phyloP scores from a whole-genome alignment of 1,140 invertebrate species.

The Rhynchophorus ferrugineus region DNA sequence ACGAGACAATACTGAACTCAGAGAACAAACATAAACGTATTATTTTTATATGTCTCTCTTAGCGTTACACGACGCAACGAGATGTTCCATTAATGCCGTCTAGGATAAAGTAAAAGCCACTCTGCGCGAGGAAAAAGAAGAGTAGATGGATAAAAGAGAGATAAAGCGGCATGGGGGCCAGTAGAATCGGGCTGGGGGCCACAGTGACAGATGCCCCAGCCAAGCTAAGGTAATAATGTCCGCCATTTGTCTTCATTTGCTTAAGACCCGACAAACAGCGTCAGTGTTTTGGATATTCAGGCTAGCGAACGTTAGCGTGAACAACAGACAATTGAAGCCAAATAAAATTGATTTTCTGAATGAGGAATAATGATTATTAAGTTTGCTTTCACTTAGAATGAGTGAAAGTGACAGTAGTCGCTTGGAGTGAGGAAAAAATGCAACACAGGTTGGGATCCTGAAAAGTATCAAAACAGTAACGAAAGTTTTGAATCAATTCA shows the following conservation, averaged over 20 bases:
- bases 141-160: background rate
- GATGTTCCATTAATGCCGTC: background rate
- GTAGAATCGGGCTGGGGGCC: background rate
- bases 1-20: no score
- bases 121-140: background rate
- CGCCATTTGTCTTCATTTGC: constrained; percentile 41
- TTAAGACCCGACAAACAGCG: constrained; percentile 33
- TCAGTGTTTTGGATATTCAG: background rate
- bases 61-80: background rate
- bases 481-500: no score
- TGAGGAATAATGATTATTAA: background rate
- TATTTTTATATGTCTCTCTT: background rate
- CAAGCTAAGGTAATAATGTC: constrained; percentile 40
- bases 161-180: background rate
- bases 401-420: no score
- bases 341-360: background rate
- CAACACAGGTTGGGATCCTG: no score
- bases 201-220: constrained; percentile 33
- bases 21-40: background rate
- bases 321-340: background rate
- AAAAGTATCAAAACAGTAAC: no score
- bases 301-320: background rate
- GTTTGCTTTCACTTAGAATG: no score
- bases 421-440: no score
- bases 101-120: background rate